Conservation (phyloP, 37 sponge, comb jelly and placozoan genomes). For the Mnemiopsis leidyi region DNA sequence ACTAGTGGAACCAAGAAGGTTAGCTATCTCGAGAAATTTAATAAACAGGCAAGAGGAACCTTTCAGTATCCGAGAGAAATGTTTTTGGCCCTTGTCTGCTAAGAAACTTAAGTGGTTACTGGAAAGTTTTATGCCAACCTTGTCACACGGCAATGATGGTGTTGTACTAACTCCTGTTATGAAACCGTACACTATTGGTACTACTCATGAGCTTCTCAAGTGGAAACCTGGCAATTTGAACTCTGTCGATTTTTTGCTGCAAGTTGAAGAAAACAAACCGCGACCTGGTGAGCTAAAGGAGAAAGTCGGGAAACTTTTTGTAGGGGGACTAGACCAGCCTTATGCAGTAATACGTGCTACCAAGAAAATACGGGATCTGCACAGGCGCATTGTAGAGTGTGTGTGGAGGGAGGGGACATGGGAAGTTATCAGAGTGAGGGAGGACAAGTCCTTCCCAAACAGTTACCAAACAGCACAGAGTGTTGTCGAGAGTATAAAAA, state of each 20-base stretch:
- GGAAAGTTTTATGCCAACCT: conserved; percentile 75
- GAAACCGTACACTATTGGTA: conserved; percentile 81
- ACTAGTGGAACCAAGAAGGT: conserved; percentile 82
- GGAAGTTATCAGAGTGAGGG: conserved; percentile 84
- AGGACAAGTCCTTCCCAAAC: conserved; percentile 93
- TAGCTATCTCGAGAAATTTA: conserved; percentile 69
- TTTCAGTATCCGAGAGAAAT: conserved; percentile 80
- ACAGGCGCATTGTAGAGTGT: conserved; percentile 93
- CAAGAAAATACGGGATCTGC: conserved; percentile 74
- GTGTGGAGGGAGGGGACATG: conserved; percentile 72
- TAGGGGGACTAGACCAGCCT: conserved; percentile 69
- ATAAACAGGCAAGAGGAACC: conserved; percentile 72
- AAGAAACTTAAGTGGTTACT: background rate
- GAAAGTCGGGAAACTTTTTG: conserved; percentile 77
- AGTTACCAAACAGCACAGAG: conserved; percentile 77
- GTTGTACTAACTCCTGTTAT: conserved; percentile 80
- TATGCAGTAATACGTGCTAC: conserved; percentile 72
- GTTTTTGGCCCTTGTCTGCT: conserved; percentile 70
- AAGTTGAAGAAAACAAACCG: conserved; percentile 66
- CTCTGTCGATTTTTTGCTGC: conserved; percentile 87
- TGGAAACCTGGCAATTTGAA: conserved; percentile 96
- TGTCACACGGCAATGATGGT: conserved; percentile 89
- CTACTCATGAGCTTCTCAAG: conserved; percentile 78
- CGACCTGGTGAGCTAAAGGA: conserved; percentile 75
- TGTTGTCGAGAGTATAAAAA: conserved; percentile 67